Percentiles rank a stretch among this genome's conserved stretches.
Evolutionary conservation across 2,888 invertebrate species (phyloP).

Genomic region (Zygothrica quintamaculata): DNA sequence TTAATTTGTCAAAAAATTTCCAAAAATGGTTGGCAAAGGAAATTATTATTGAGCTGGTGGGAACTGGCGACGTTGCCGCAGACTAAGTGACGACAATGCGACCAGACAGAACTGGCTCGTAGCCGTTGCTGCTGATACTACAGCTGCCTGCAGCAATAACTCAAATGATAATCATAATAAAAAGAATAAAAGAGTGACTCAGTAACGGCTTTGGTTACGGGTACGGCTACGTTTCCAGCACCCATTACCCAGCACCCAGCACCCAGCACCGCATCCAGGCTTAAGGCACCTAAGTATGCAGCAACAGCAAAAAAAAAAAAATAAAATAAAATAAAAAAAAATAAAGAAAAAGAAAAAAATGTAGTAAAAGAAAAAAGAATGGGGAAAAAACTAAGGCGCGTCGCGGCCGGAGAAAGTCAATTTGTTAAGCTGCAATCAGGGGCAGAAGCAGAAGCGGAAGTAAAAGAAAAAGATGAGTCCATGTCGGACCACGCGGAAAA

Average conservation of each 20-base stretch:
- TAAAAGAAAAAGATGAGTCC: slow-evolving; percentile 10
- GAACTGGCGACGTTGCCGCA: slow-evolving; percentile 53
- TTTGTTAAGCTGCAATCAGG: slow-evolving; percentile 74
- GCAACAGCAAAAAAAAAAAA: slow-evolving; percentile 34
- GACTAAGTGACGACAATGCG: slow-evolving; percentile 75
- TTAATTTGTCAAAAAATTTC: slow-evolving; percentile 66
- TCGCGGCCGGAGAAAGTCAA: slow-evolving; percentile 74
- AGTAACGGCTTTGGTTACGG: slow-evolving; percentile 34
- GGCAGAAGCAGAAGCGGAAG: slow-evolving; percentile 15
- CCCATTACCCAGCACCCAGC: no score
- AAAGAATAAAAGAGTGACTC: slow-evolving; percentile 43
- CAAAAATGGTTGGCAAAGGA: slow-evolving; percentile 53
- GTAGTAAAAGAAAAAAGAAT: no score
- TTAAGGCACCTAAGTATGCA: slow-evolving; percentile 59
- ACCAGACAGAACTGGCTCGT: slow-evolving; percentile 56
- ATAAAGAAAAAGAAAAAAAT: no score
- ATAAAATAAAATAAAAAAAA: slow-evolving; percentile 33
- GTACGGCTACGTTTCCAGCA: slow-evolving; percentile 26
- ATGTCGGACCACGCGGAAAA: slow-evolving; percentile 28
- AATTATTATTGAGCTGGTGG: slow-evolving; percentile 55
- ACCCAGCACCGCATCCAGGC: slow-evolving; percentile 11
- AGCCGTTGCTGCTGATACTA: slow-evolving; percentile 38
- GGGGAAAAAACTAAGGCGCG: slow-evolving; percentile 53
- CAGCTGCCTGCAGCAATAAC: slow-evolving; percentile 75
- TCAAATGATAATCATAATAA: slow-evolving; percentile 78